Conservation (phyloP, 2,888 invertebrate species). For the Lasioglossum figueresi region DNA sequence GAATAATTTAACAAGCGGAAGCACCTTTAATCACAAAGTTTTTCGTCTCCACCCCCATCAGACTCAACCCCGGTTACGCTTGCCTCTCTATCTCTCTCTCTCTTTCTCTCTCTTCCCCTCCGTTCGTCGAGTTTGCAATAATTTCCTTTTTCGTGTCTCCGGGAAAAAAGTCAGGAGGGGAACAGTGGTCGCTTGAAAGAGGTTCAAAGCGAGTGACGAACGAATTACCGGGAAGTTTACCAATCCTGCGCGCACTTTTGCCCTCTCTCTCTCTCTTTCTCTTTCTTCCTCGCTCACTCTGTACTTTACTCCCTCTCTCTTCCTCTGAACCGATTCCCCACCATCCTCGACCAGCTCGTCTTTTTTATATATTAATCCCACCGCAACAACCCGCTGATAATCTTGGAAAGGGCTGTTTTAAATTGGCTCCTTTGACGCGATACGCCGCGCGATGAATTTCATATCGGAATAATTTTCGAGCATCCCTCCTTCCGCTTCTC, state of each 20-base stretch:
- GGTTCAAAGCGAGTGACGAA: slow-evolving; percentile 79
- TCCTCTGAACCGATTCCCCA: slow-evolving; percentile 43
- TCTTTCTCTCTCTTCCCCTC: neutral
- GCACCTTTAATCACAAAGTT: slow-evolving; percentile 75
- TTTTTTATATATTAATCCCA: slow-evolving; percentile 72
- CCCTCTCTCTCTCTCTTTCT: slow-evolving; percentile 41
- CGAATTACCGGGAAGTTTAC: slow-evolving; percentile 82
- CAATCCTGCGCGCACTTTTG: slow-evolving; percentile 74
- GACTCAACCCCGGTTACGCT: neutral
- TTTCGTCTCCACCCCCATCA: slow-evolving; percentile 45
- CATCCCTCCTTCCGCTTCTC: slow-evolving; percentile 44
- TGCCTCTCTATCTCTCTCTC: slow-evolving; percentile 13
- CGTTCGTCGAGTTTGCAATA: slow-evolving; percentile 41
- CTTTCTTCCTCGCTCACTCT: slow-evolving; percentile 48
- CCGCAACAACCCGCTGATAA: slow-evolving; percentile 76
- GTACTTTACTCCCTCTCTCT: neutral
- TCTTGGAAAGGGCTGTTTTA: slow-evolving; percentile 83
- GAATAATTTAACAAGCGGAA: slow-evolving; percentile 73
- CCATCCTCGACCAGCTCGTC: slow-evolving; percentile 30
- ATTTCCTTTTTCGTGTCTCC: slow-evolving; percentile 50
- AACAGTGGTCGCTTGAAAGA: slow-evolving; percentile 74
- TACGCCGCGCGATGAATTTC: slow-evolving; percentile 82
- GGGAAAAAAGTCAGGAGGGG: slow-evolving; percentile 46
- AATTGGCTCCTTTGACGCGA: slow-evolving; percentile 83
- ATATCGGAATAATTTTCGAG: slow-evolving; percentile 83